A percentile compares a stretch with the other conserved stretches of the same genome.
These are phyloP conservation scores for Lasioglossum calceatum DNA, from an alignment of 2,888 invertebrate species.

Conservation along the genomic window DNA sequence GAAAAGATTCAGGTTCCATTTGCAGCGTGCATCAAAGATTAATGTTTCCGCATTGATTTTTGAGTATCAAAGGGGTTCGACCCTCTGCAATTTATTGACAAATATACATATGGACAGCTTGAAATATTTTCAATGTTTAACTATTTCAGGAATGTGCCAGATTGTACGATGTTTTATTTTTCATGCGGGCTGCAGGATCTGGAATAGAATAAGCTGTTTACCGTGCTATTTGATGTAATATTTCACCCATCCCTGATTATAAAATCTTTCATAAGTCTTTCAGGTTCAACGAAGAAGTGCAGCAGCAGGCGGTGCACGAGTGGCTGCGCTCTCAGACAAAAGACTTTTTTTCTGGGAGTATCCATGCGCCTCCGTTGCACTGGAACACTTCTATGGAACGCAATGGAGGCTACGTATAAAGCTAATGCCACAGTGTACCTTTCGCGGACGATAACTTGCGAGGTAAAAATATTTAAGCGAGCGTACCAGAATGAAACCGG, in stretches of 20 bases:
- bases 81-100: not conserved
- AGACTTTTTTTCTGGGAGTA: not conserved
- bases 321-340: not conserved
- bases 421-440: not conserved
- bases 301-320: not conserved
- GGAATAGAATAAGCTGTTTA: not conserved
- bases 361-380: not conserved
- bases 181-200: not conserved
- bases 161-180: not conserved
- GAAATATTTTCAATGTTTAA: not conserved
- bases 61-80: not conserved
- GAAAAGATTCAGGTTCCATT: not conserved
- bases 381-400: not conserved
- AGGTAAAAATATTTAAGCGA: not conserved
- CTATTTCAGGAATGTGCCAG: not conserved
- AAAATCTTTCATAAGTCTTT: not conserved
- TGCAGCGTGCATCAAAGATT: not conserved
- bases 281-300: not conserved
- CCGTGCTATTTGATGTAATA: not conserved
- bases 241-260: not conserved
- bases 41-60: not conserved
- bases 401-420: not conserved
- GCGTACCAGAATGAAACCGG: not conserved
- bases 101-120: not conserved
- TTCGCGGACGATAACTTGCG: not conserved